Base-by-base conservation (phyloP, 2,888 invertebrate genomes). In the Microctonus hyperodae region DNA sequence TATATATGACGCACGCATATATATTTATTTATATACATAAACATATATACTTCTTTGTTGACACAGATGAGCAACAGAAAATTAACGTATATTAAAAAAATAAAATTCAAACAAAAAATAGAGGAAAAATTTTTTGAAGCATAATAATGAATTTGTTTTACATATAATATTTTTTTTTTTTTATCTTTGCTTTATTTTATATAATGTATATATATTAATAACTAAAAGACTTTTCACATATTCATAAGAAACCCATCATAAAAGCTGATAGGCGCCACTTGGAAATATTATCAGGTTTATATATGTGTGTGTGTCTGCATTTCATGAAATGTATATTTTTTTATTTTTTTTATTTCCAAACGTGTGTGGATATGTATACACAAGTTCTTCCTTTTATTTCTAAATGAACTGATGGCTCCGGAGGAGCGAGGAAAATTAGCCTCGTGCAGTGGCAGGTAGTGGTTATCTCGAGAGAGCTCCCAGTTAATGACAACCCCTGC, bases 401-500 rank as follows among this genome's bases (percentile, higher is more conserved):
- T 40, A 65, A 65, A 65, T 60, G 65, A 59, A 65, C 60, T 65
- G 48, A 62, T n/a, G n/a, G n/a, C n/a, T n/a, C 65, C 44, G 44
- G 55, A 28, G 44, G 74, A 75, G 76, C 74, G 76, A 78, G 79
- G 78, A 79, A 81, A 82, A 82, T 83, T 80, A 81, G 81, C 76
- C 77, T 75, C 73, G 74, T 77, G 74, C 78, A 75, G 78, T 83
- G 83, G 82, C 82, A 83, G 83, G 82, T 82, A 82, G 83, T 82
- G 77, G 81, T 83, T 83, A 82, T 79, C 81, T 74, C 77, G 76
- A 78, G 76, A 74, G 80, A 81, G 83, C 83, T 83, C 80, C 82
- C 82, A 83, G 81, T 82, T 83, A 83, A 82, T 83, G 81, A 81
- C 82, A 82, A 82, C 78, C 82, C 82, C 81, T 78, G 79, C 64